Evolutionary conservation across 2,888 invertebrate genomes (phyloP), one percentile per base, ranked within the genome.

Genomic region (Noctua pronuba): DNA sequence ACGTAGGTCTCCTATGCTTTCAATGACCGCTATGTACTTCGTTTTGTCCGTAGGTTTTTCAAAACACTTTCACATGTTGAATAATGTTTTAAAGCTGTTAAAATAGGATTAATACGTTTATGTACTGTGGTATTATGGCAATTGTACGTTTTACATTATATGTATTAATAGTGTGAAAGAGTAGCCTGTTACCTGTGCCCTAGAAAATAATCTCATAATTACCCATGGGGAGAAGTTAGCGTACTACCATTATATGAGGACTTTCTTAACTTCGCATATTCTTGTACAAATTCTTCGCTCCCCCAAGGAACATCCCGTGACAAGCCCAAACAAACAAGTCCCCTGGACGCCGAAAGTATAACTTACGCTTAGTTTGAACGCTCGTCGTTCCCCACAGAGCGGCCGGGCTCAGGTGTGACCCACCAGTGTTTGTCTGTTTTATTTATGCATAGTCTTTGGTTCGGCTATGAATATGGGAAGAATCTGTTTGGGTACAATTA

Each of bases 291-390:
- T 21, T 65, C 13, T 16, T 52, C 4, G 16, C 10, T 18, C 13
- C 28, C 31, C 10, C 21, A 24, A 8, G 24, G 62, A 35, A 18
- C 38, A 44, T 38, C 7, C 8, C 28, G 35, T 16, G 55, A 55
- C 62, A 67, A 55, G 44, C 11, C 31, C 60, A n/a, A 83, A 71
- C 52, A 77, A 83, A 58, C 58, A 49, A 55, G 58, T n/a, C 10
- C 49, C 18, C 41, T 18, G 28, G 49, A 58, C 68, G 67, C 55
- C 8, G 58, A 28, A 35, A 35, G 58, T 66, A 41, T 79, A 70
- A 73, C 24, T 78, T 73, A 66, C 18, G 41, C 21, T 78, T 66
- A 72, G 67, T 82, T 72, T 38, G 0, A 35, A n/a, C 49, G 58
- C 46, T 44, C 46, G 24, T 13, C 5, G 49, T 31, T 21, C 77